A percentile compares a stretch with the other conserved stretches of the same genome.
Evolutionary conservation across 2,888 invertebrate genomes (phyloP).

Genomic region (Sinelater perroti): DNA sequence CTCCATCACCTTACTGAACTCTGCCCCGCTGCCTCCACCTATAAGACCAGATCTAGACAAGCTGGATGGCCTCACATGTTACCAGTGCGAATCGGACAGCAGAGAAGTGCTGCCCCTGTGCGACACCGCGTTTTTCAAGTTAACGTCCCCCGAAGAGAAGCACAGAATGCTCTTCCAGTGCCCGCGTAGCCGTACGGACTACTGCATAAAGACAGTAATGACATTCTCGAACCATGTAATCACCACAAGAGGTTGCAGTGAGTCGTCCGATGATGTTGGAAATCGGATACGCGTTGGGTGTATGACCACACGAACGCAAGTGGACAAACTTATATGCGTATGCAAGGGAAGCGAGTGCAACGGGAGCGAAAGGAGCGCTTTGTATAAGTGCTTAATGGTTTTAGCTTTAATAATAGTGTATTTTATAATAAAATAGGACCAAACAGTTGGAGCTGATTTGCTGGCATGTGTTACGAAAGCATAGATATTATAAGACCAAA

Average conservation of each 20-base stretch:
- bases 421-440: slow-evolving; percentile 19
- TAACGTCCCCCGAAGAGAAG: slow-evolving; percentile 35
- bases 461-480: no score
- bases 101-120: slow-evolving; percentile 38
- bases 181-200: slow-evolving; percentile 34
- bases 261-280: slow-evolving; percentile 35
- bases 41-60: slow-evolving; percentile 29
- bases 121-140: slow-evolving; percentile 40
- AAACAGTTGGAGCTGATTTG: no score
- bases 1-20: neutral
- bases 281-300: slow-evolving; percentile 41
- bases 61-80: slow-evolving; percentile 39
- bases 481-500: no score
- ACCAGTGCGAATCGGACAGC: slow-evolving; percentile 41
- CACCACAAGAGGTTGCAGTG: slow-evolving; percentile 43
- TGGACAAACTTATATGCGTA: slow-evolving; percentile 36
- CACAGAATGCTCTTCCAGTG: slow-evolving; percentile 42
- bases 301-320: slow-evolving; percentile 24
- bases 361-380: slow-evolving; percentile 13
- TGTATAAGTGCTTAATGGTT: slow-evolving; percentile 5
- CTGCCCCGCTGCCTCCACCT: neutral
- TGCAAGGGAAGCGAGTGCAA: slow-evolving; percentile 40
- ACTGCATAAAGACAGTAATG: slow-evolving; percentile 42
- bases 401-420: slow-evolving; percentile 5
- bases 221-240: slow-evolving; percentile 9